Evolutionary conservation across 2,888 invertebrate species (phyloP).

Genomic region (Leucoma salicis): DNA sequence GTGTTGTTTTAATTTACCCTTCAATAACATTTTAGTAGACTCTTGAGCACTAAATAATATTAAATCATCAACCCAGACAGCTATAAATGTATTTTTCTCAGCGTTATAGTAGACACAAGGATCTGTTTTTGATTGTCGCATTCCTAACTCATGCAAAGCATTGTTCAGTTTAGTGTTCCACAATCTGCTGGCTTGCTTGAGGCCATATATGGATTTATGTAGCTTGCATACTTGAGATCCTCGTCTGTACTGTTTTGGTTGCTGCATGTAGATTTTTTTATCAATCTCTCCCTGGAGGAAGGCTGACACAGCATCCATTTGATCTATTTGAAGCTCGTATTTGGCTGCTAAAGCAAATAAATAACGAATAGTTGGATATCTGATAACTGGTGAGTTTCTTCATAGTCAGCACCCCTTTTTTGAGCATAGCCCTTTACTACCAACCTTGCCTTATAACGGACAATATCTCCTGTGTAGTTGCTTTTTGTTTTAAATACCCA

Average conservation of each 20-base stretch:
- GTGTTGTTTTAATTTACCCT: too few species aligned
- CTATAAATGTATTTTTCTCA: too few species aligned
- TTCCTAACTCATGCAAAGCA: neutral
- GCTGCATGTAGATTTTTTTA: conserved; percentile 16
- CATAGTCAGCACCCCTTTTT: neutral
- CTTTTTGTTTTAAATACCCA: conserved; percentile 6
- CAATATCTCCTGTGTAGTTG: neutral
- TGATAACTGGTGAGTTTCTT: neutral
- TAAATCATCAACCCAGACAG: too few species aligned
- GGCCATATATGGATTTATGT: conserved; percentile 5
- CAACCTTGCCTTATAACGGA: neutral
- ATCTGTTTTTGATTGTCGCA: neutral
- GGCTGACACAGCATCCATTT: conserved; percentile 7
- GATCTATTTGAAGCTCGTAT: neutral
- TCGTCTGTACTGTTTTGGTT: conserved; percentile 1
- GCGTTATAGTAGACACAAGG: too few species aligned
- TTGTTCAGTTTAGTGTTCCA: conserved; percentile 4
- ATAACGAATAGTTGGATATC: neutral
- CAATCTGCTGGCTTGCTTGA: conserved; percentile 11
- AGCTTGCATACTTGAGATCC: neutral
- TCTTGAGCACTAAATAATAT: too few species aligned
- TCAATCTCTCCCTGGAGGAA: conserved; percentile 15
- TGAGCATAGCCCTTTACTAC: neutral
- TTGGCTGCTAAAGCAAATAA: neutral
- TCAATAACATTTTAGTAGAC: too few species aligned